phyloP scores from a whole-genome alignment of 2,113 vertebrate species.

The Nannobrachium achirus region DNA sequence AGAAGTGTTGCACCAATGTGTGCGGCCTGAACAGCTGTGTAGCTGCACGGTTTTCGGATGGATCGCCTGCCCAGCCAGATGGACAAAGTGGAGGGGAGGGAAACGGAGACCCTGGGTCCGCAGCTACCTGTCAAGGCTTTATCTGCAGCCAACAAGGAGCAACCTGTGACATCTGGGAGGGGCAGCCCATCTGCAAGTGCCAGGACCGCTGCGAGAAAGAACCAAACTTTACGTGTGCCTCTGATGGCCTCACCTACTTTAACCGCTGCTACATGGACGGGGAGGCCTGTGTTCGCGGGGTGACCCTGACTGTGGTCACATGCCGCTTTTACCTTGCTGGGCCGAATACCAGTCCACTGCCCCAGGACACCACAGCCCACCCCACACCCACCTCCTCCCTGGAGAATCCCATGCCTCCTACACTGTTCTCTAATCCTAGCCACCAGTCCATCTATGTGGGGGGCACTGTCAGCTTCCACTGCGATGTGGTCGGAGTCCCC shows the following conservation, averaged over 20 bases:
- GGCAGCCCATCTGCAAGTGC: constrained; percentile 94
- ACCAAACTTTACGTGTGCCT: constrained; percentile 95
- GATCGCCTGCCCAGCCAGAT: constrained; percentile 61
- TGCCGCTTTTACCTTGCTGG: constrained; percentile 91
- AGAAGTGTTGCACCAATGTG: constrained; percentile 97
- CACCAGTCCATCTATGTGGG: constrained; percentile 88
- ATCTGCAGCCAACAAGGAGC: constrained; percentile 93
- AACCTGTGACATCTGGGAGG: constrained; percentile 93
- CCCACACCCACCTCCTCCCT: constrained; percentile 81
- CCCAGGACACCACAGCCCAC: constrained; percentile 84
- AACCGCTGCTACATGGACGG: constrained; percentile 99
- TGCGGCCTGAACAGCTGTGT: constrained; percentile 95
- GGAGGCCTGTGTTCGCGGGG: constrained; percentile 90
- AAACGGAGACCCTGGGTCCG: constrained; percentile 6
- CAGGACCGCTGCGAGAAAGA: constrained; percentile 95
- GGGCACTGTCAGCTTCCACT: constrained; percentile 93
- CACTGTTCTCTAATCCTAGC: constrained; percentile 89
- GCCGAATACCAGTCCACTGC: constrained; percentile 86
- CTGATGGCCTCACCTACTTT: constrained; percentile 96
- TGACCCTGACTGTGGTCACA: constrained; percentile 84
- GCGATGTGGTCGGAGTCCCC: constrained; percentile 87
- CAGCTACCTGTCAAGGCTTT: constrained; percentile 86
- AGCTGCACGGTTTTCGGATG: constrained; percentile 88
- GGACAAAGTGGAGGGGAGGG: constrained; percentile 39
- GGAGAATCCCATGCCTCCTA: constrained; percentile 83